Base-by-base conservation (phyloP, 2,888 invertebrate genomes). In the Eucriotettix oculatus region DNA sequence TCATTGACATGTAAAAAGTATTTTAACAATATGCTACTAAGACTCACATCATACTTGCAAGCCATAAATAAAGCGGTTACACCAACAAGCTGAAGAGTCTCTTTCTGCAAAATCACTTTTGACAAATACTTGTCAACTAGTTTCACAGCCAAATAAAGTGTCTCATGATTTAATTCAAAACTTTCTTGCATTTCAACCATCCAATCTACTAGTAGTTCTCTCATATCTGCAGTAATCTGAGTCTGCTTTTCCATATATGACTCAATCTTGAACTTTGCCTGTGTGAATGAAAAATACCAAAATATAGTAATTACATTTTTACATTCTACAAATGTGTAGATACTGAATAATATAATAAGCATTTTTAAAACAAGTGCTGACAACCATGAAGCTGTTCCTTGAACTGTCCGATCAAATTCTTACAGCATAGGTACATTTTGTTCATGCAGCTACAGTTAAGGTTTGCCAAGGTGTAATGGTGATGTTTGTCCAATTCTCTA, bases 91-190 rank as follows among this genome's bases (percentile, higher is more conserved):
- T 98, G 98, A 64, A 99, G 74, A 57, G 86, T 83, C 67, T 92
- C 90, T 70, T 91, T 91, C 10, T 85, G 81, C 29, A 87, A 80
- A 7, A 81, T 78, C 58, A 84, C 78, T 65, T 80, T 79, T 63
- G 83, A 79, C 58, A 97, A 79, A 75, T 86, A 98, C 64, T 90
- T 75, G 74, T 99, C 98, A 9, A 97, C 90, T 66, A 99, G 76
- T 77, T 97, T 98, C 14, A 99, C 95, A 40, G 92, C 95, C 71
- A 97, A 78, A 74, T 99, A 99, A 10, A 99, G 77, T 0, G 98
- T 98, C 77, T 99, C 99, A 70, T 99, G 99, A 75, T 98, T 98
- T 44, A 99, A 79, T 74, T 98, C 98, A 72, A 98, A 98, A 64
- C 87, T 90, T 74, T 94, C 94, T 77, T 97, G 96, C 11, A 97